Base-by-base conservation (phyloP, 2,113 vertebrate species). In the Puntigrus tetrazona region DNA sequence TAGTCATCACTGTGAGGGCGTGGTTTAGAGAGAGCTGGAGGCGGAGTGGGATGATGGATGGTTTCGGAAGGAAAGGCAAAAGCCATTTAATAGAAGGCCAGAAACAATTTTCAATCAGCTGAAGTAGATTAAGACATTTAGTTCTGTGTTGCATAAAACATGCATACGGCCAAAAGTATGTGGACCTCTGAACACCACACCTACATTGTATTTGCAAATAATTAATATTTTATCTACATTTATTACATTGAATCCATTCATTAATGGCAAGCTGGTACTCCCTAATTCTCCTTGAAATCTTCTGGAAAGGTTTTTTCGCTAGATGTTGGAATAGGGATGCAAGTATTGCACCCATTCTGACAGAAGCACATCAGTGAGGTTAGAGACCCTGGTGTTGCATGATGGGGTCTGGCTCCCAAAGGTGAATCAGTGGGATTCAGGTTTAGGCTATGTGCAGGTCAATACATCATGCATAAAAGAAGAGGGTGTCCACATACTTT, bases 1-100 rank as follows among this genome's bases (percentile, higher is more conserved):
- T 99, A 99, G 91, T 99, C 98, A 69, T 99, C 98, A 27, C 98
- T 99, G 92, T 99, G 96, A 20, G 98, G 98, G 13, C 98, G 95
- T 57, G 97, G 97, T 83, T 98, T 96, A 18, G 93, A 93, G 77
- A 96, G 90, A 31, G 93, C 97, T 98, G 90, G 80, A 61, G 83
- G 38, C 1, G 78, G 14, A 70, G 85, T 88, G 72, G 79, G 63
- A 27, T 43, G 14, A 79, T 63, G 61, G 41, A 52, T 65, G 31
- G 29, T 80, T 38, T 18, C 11, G 11, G 11, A 45, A 38, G 18
- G 27, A 69, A 38, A 79, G 10, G 9, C 25, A 27, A 81, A 45
- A 47, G 36, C 3, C 4, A 86, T 8, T 41, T 69, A 29, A 36
- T 47, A 45, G 20, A 73, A 31, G 57, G 22, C n/a, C 50, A 38